A percentile compares a stretch with the other conserved stretches of the same genome.
Conservation (phyloP, 2,113 vertebrate species). For the Protomyctophum bolini region DNA sequence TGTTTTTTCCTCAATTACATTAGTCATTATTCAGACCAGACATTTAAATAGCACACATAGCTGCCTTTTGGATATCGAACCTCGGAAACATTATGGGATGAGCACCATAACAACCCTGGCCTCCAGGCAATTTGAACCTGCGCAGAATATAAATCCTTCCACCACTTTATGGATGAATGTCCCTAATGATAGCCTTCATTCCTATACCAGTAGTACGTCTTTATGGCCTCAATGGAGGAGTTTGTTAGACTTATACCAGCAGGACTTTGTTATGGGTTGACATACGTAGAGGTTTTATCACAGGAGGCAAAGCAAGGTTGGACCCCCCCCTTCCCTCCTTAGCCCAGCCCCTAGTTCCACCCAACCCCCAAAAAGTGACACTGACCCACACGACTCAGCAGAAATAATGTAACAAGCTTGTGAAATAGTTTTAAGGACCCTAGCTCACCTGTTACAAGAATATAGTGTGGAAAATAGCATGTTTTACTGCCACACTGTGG, state of each 20-base stretch:
- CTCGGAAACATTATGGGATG: no score
- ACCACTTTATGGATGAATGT: background rate
- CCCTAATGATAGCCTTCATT: slow-evolving; percentile 8
- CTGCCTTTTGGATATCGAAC: no score
- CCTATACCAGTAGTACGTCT: slow-evolving; percentile 3
- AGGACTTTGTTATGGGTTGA: background rate
- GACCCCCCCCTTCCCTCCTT: no score
- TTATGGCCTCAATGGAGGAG: slow-evolving; percentile 14
- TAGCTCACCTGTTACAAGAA: slow-evolving; percentile 6
- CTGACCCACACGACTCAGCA: slow-evolving; percentile 5
- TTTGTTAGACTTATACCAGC: slow-evolving; percentile 11
- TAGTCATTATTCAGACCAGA: no score
- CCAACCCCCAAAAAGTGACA: slow-evolving; percentile 2
- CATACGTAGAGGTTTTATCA: slow-evolving; percentile 24
- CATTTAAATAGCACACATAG: no score
- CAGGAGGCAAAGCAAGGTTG: background rate
- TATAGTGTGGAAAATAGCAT: background rate
- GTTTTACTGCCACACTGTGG: background rate
- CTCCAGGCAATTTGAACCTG: background rate
- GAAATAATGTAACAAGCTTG: slow-evolving; percentile 5
- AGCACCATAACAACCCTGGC: background rate
- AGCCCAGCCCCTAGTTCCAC: no score
- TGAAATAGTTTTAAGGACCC: slow-evolving; percentile 3
- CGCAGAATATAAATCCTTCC: background rate
- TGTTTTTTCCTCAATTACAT: no score